Evolutionary conservation across 2,888 invertebrate species (phyloP), one percentile per base, ranked within the genome.

Genomic region (Stenichneumon culpator): DNA sequence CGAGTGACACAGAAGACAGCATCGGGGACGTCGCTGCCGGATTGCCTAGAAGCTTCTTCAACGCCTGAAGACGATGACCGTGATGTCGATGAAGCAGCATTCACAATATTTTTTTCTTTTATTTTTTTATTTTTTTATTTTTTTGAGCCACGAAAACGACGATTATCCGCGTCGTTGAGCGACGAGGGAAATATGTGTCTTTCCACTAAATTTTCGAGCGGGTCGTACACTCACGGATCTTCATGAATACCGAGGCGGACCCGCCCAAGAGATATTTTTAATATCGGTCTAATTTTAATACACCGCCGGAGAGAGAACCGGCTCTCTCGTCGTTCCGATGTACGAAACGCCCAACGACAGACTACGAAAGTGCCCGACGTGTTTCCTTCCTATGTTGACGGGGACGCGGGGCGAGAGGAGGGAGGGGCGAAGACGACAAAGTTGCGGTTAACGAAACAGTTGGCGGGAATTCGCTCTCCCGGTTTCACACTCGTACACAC

Each of bases 221-320:
- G 57, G 54, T 44, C 44, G 32, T 60, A 57, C 6, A 39, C 32
- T 63, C 36, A 16, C 32, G 32, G 52, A 70, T 54, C 22, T 22
- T 25, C 28, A 32, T 25, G 28, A 63, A 63, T 63, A 63, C 63
- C 63, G 63, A 32, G n/a, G 44, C 52, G 67, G 47, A 77, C 60
- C 19, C 70, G 67, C 32, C 72, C 70, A 68, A 50, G 74, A 68
- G 80, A 68, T 86, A 86, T 86, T 86, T 84, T 87, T 86, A 84
- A 82, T 82, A 82, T 83, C 54, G 73, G 69, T 83, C 84, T 84
- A 84, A 87, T 78, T 87, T 86, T 69, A 74, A 73, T 57, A 57
- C n/a, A 39, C n/a, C 77, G 22, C 25, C n/a, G n/a, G 74, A 68
- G 65, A 72, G 75, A 72, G n/a, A 73, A 60, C 73, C 73, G 28